Evolutionary conservation across 2,113 vertebrate species (phyloP).

Genomic region (Prionailurus viverrinus): DNA sequence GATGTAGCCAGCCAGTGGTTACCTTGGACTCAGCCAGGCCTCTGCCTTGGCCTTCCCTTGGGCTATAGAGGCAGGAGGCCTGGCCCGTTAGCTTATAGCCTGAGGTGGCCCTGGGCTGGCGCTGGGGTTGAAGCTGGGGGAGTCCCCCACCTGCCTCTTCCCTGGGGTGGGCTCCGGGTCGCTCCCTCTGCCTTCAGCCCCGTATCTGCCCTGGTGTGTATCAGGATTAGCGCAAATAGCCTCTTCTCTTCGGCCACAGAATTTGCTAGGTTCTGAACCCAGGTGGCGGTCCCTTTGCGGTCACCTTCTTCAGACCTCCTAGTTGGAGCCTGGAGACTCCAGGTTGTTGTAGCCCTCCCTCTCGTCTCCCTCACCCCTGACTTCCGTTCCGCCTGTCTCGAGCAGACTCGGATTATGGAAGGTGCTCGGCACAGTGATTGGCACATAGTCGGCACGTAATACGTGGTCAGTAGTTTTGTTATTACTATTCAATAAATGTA

Average conservation of each 20-base stretch:
- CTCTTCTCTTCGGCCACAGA: not conserved
- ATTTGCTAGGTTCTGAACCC: not conserved
- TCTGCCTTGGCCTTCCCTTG: not conserved
- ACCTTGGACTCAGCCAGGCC: not conserved
- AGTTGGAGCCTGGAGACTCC: not conserved
- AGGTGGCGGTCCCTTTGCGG: not conserved
- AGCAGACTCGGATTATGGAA: not conserved
- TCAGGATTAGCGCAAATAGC: not conserved
- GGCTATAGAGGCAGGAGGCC: not conserved
- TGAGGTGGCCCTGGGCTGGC: not conserved
- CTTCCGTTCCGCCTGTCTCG: not conserved
- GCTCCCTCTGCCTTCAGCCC: not conserved
- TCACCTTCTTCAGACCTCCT: not conserved
- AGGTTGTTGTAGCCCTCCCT: not conserved
- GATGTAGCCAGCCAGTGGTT: not conserved
- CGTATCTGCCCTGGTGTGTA: not conserved
- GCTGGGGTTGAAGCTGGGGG: not conserved
- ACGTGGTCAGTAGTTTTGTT: conserved; percentile 49
- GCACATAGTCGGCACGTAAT: not conserved
- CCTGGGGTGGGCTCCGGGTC: not conserved
- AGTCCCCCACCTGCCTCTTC: not conserved
- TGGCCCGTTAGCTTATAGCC: not conserved
- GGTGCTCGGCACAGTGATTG: not conserved
- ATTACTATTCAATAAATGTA: conserved; percentile 38
- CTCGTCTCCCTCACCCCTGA: too few relatives aligned